Percentiles rank a stretch among this genome's conserved stretches.
Evolutionary conservation across 2,888 invertebrate species (phyloP).

Genomic region (Schrankia costaestrigalis): DNA sequence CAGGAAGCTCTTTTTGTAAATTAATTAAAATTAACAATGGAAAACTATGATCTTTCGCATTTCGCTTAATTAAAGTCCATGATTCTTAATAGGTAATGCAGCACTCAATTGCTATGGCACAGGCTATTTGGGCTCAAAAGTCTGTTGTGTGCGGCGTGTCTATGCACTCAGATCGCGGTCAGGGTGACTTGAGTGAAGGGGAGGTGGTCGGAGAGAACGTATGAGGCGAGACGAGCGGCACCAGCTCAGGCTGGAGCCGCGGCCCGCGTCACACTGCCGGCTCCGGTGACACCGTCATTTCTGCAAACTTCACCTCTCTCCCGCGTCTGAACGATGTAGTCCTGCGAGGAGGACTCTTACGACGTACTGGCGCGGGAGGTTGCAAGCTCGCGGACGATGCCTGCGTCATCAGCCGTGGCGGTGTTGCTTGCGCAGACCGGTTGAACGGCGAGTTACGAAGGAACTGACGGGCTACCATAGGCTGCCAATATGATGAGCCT

Average conservation of each 20-base stretch:
- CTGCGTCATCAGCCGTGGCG: conserved; percentile 60
- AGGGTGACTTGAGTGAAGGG: conserved; percentile 43
- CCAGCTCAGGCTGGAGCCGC: conserved; percentile 78
- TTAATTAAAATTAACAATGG: conserved; percentile 19
- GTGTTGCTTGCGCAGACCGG: conserved; percentile 42
- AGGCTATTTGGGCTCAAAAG: conserved; percentile 42
- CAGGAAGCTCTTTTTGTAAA: conserved; percentile 45
- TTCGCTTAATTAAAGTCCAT: conserved; percentile 9
- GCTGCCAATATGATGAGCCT: conserved; percentile 83
- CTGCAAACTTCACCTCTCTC: conserved; percentile 78
- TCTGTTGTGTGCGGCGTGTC: conserved; percentile 58
- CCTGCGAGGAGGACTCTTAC: conserved; percentile 65
- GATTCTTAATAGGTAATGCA: conserved; percentile 5
- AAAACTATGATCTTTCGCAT: conserved; percentile 14
- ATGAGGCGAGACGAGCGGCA: conserved; percentile 64
- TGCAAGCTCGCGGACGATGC: conserved; percentile 74
- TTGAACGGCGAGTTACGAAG: conserved; percentile 85
- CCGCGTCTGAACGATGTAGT: conserved; percentile 70
- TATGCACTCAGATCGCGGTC: conserved; percentile 57
- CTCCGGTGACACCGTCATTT: conserved; percentile 49
- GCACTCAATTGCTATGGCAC: conserved; percentile 15
- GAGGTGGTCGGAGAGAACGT: conserved; percentile 39
- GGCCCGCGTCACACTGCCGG: conserved; percentile 75
- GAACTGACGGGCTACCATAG: conserved; percentile 86
- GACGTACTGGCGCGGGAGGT: conserved; percentile 46